Percentiles rank a stretch among this genome's conserved stretches.
These are phyloP conservation scores for Sarcophaga caerulescens DNA, from an alignment of 2,888 invertebrate genomes.

Conservation along the genomic window DNA sequence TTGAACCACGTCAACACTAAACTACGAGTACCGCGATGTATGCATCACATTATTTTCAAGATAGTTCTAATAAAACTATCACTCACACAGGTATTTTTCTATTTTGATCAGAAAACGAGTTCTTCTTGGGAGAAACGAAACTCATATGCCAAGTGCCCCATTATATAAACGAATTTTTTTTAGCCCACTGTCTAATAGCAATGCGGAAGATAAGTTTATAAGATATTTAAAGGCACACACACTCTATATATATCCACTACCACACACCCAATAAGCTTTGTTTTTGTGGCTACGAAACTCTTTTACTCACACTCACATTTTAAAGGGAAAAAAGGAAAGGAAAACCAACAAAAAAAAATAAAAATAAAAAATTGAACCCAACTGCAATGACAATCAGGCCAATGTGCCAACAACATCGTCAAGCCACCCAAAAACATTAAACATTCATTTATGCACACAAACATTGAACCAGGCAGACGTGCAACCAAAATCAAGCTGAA, in stretches of 20 bases:
- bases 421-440: slow-evolving; percentile 53
- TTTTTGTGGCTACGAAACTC: neutral
- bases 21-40: too few species aligned
- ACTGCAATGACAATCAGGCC: slow-evolving; percentile 67
- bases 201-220: slow-evolving; percentile 59
- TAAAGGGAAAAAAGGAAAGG: neutral
- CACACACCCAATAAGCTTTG: neutral
- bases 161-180: neutral
- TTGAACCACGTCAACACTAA: too few species aligned
- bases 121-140: too few species aligned
- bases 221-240: neutral
- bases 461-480: slow-evolving; percentile 59
- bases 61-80: too few species aligned
- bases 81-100: too few species aligned
- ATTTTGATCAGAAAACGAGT: too few species aligned
- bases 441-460: slow-evolving; percentile 63
- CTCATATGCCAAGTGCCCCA: too few species aligned
- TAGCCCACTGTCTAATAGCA: slow-evolving; percentile 41
- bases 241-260: neutral
- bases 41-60: too few species aligned
- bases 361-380: neutral
- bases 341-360: neutral
- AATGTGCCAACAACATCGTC: slow-evolving; percentile 60
- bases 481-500: slow-evolving; percentile 45
- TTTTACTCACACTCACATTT: too few species aligned